Percentiles rank a stretch among this genome's conserved stretches.
These are phyloP conservation scores for Gallinago undulata DNA, from an alignment of 2,113 vertebrate genomes.

Conservation along the genomic window DNA sequence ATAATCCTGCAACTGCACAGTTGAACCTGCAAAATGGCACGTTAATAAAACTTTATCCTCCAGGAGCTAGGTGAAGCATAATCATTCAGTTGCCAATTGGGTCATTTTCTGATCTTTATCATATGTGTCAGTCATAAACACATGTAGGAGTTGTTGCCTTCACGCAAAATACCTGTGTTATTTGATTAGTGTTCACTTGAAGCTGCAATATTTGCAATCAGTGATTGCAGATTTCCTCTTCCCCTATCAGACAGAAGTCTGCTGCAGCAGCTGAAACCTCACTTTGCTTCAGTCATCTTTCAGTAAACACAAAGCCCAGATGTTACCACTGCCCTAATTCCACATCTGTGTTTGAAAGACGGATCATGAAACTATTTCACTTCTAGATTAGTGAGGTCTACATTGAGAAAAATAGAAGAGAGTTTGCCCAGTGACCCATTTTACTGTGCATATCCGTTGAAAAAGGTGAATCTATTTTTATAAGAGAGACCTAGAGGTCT, in stretches of 20 bases:
- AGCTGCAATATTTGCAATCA: background rate
- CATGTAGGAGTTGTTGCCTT: rapidly evolving
- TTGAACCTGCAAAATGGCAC: background rate
- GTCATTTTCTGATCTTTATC: background rate
- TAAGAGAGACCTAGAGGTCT: background rate
- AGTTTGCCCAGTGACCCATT: background rate
- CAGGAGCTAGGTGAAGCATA: background rate
- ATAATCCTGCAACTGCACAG: background rate
- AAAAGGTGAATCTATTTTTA: background rate
- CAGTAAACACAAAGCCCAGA: background rate
- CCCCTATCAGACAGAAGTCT: background rate
- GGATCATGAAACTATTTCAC: background rate
- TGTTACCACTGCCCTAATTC: conserved; percentile 5
- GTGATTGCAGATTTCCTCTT: background rate
- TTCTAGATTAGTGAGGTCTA: background rate
- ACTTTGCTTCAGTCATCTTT: background rate
- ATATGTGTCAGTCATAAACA: background rate
- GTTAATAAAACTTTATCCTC: background rate
- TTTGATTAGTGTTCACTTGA: background rate
- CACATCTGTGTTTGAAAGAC: background rate
- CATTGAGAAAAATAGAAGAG: background rate
- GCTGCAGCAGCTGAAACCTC: background rate
- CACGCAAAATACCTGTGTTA: background rate
- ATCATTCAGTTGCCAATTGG: background rate
- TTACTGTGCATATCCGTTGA: background rate